Base-by-base conservation (phyloP, 2,797 vertebrate genomes). In the Anniella stebbinsi region DNA sequence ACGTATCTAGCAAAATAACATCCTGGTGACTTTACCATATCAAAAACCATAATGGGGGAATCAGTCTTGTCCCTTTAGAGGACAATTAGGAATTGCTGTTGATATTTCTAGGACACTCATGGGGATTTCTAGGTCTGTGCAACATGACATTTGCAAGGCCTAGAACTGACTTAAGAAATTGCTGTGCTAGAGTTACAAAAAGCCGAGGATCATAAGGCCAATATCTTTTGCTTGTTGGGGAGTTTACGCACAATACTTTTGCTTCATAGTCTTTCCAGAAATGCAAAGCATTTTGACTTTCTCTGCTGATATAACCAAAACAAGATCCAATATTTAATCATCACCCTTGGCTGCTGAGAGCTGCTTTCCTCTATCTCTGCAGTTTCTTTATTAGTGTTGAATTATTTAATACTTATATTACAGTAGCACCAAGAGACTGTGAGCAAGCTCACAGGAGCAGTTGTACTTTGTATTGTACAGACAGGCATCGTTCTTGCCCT, bases 371-470 rank as follows among this genome's bases (percentile, higher is more conserved):
- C 1, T 69, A n/a, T 87, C n/a, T 33, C 0, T 0, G 91, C 91
- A 90, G 57, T 41, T 85, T 89, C 15, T 81, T 94, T 92, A 87
- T 77, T 67, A n/a, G 72, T 87, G 69, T n/a, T 90, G 70, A 81
- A 2, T 91, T 85, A 81, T 11, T 41, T 86, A 80, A 88, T 54
- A 86, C 3, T 78, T 78, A 13, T 69, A 90, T 36, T 75, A 70
- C 10, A 86, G 57, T 69, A 86, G 84, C 75, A 45, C 7, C 75
- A 63, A 63, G 63, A 57, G 17, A 3, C 23, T 91, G 77, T 25
- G 10, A 28, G 80, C 51, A 84, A n/a, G 45, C 89, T 30, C n/a
- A 91, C 41, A 86, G 28, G 54, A 88, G 1, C 78, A 8, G 9
- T 75, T 78, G 51, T 66, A 73, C 9, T 87, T 93, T 21, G 18